Evolutionary conservation across 2,113 vertebrate species (phyloP).

Genomic region (Chaetodon trifascialis): DNA sequence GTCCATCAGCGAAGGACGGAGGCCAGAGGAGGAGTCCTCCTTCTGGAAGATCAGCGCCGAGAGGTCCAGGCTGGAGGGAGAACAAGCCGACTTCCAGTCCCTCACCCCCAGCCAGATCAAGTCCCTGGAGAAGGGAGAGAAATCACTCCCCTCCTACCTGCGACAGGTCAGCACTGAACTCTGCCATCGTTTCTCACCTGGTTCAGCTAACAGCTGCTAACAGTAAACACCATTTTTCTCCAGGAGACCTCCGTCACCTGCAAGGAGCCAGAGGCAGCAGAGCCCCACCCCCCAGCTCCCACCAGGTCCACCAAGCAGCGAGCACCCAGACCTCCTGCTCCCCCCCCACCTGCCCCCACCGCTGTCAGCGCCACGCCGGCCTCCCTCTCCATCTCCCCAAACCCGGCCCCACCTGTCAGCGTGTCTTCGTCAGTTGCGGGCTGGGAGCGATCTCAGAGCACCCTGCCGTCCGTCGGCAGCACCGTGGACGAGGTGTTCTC

Average conservation of each 20-base stretch:
- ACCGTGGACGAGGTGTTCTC: conserved; percentile 83
- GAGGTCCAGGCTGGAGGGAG: conserved; percentile 91
- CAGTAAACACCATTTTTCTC: neutral
- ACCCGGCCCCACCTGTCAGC: conserved; percentile 61
- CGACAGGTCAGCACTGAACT: conserved; percentile 82
- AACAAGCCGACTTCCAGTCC: conserved; percentile 91
- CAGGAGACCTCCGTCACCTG: conserved; percentile 61
- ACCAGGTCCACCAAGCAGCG: conserved; percentile 82
- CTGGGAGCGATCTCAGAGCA: conserved; percentile 86
- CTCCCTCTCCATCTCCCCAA: conserved; percentile 80
- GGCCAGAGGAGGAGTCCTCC: conserved; percentile 90
- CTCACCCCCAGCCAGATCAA: conserved; percentile 98
- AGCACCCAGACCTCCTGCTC: conserved; percentile 80
- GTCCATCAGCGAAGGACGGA: conserved; percentile 83
- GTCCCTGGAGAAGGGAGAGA: conserved; percentile 97
- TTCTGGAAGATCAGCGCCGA: conserved; percentile 99
- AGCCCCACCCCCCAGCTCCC: conserved; percentile 63
- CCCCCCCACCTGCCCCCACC: conserved; percentile 76
- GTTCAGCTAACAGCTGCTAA: neutral
- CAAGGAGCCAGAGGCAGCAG: conserved; percentile 69
- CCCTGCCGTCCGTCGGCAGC: conserved; percentile 81
- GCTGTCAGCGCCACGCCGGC: conserved; percentile 67
- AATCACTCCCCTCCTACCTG: conserved; percentile 89
- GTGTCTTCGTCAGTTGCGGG: conserved; percentile 74
- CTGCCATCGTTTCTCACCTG: no score